Base-by-base conservation (phyloP, 2,113 vertebrate genomes). In the Peromyscus californicus region DNA sequence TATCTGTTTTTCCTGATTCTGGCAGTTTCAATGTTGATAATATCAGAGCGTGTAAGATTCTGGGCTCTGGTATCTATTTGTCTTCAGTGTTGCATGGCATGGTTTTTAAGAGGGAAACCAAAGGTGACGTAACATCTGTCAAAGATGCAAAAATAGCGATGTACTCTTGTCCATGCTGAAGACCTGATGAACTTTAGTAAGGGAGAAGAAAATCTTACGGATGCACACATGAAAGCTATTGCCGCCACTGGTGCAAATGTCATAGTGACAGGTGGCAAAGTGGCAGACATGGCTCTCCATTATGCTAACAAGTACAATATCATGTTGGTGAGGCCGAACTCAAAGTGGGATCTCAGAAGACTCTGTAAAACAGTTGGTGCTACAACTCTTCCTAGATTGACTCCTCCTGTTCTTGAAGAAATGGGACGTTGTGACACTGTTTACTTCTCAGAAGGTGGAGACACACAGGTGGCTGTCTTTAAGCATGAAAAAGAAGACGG, bases 221-320 rank as follows among this genome's bases (percentile, higher is more conserved):
- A 99, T 93, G 95, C 98, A 45, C 99, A 99, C 95, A 99, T 99
- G 85, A 99, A 99, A 98, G 99, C 99, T 63, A 99, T 99, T 91
- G 99, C 99, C 84, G 99, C 99, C 17, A 96, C 99, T 3, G 99
- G 99, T 57, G 99, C 99, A 94, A 99, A 99, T 1, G 99, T 99
- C 16, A 98, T 99, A 42, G 99, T 99, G 16, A 99, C 99, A 1
- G 99, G 99, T n/a, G 99, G 99, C 67, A 99, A 99, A 98, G 99
- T 99, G 96, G 99, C 99, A 45, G 99, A 99, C 98, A 99, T 99
- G 99, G 99, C 99, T 9, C 99, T 99, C 97, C 99, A 99, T 98
- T 99, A 99, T 70, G 99, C 99, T 90, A 99, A 99, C 98, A 99
- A 99, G 92, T 99, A 99, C 98, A 98, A 99, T 61, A 99, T 99